Percentiles rank a stretch among this genome's conserved stretches.
phyloP scores from a whole-genome alignment of 2,888 invertebrate genomes.

The Drosophila affinis region DNA sequence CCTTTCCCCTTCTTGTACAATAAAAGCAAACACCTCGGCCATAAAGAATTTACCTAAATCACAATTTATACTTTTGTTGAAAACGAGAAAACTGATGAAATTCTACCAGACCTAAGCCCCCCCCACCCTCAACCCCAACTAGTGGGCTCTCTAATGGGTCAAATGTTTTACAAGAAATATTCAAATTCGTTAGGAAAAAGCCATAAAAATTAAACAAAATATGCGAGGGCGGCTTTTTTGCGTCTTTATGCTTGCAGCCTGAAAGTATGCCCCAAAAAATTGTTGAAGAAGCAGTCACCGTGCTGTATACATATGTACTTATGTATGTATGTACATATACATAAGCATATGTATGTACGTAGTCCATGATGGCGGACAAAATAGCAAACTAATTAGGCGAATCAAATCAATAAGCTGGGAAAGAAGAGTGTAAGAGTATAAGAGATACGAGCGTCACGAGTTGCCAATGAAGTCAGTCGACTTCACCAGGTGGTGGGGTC shows the following conservation, averaged over 20 bases:
- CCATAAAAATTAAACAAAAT: constrained; percentile 24
- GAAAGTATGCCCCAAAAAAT: constrained; percentile 23
- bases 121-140: not conserved
- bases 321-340: no score
- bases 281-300: not conserved
- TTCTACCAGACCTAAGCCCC: constrained; percentile 7
- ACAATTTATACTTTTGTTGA: constrained; percentile 27
- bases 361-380: constrained; percentile 6
- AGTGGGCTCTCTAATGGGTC: constrained; percentile 21
- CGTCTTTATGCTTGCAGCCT: not conserved
- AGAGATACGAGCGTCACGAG: constrained; percentile 7
- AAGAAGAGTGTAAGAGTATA: not conserved
- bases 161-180: constrained; percentile 25
- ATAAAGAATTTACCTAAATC: constrained; percentile 31
- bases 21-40: constrained; percentile 33
- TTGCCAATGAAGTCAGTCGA: constrained; percentile 31
- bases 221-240: not conserved
- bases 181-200: constrained; percentile 14
- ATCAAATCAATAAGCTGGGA: constrained; percentile 35
- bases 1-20: constrained; percentile 21
- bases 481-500: no score
- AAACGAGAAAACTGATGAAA: constrained; percentile 15
- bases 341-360: not conserved
- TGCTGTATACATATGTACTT: constrained; percentile 13
- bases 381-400: constrained; percentile 31